Base-by-base conservation (phyloP, 2,113 vertebrate genomes). In the Tyto alba region DNA sequence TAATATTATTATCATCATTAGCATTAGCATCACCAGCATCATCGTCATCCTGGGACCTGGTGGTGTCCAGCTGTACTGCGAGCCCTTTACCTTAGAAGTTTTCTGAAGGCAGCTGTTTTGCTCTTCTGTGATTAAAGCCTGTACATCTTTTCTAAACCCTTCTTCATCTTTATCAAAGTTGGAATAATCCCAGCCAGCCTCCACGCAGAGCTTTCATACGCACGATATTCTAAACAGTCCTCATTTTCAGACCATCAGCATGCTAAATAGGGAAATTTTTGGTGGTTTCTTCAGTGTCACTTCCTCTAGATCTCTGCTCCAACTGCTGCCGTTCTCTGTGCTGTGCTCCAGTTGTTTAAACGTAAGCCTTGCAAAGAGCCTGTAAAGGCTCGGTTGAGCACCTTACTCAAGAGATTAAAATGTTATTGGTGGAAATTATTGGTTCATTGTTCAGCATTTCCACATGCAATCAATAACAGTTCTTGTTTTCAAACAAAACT, bases 401-500 rank as follows among this genome's bases (percentile, higher is more conserved):
- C 23, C 43, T 86, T 81, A 55, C 40, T 93, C 36, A 40, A 72
- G 85, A 89, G 48, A 81, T 75, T 81, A 72, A 78, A 94, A 75
- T 43, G 36, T 45, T 66, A 1, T 87, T 0, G 0, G 6, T 94
- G n/a, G 68, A 79, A 89, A 36, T 82, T 64, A 85, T 7, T 69
- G 62, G 74, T 87, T 94, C 87, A 11, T 75, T 91, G 56, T 91
- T 89, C 63, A 82, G 50, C 41, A 66, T 89, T 92, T 88, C 71
- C 81, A 69, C 32, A 18, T 20, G n/a, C 47, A 85, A 50, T 91
- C 69, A 57, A 29, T 78, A 89, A 40, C 15, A 64, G 45, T 32
- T 90, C n/a, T 73, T 53, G 62, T 78, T 92, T 92, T 89, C 74
- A 73, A 94, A 73, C 43, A 85, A 73, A 89, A 50, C 67, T 66